phyloP scores from a whole-genome alignment of 2,888 invertebrate genomes.

The Ophioninae sp. region DNA sequence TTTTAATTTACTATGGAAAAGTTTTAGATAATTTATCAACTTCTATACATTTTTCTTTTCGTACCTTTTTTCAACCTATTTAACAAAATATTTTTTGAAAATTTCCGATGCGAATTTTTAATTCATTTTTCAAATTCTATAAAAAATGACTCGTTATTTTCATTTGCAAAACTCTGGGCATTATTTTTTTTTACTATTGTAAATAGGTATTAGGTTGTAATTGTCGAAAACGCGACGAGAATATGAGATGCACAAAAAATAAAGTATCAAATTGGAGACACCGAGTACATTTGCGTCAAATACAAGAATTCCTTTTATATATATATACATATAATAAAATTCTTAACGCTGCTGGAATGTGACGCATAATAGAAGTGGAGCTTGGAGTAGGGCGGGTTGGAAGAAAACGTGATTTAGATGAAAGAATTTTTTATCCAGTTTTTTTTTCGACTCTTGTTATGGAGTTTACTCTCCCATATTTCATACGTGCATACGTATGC shows the following conservation, averaged over 20 bases:
- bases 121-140: no score
- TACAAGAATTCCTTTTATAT: not conserved
- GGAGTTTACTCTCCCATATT: conserved; percentile 34
- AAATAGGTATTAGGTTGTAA: not conserved
- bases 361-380: conserved; percentile 15
- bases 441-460: conserved; percentile 44
- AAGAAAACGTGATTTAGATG: conserved; percentile 42
- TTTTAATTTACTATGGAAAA: not conserved
- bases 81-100: no score
- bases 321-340: not conserved
- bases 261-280: not conserved
- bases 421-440: conserved; percentile 48
- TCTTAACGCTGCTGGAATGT: not conserved
- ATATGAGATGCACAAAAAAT: no score
- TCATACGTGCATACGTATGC: not conserved
- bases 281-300: no score
- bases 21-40: no score
- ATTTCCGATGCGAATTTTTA: no score
- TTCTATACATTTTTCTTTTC: no score
- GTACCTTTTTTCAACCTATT: no score
- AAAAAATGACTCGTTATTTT: not conserved
- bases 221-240: not conserved
- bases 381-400: conserved; percentile 13
- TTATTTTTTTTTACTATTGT: not conserved
- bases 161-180: not conserved